Evolutionary conservation across 2,888 invertebrate genomes (phyloP), one percentile per base, ranked within the genome.

Genomic region (Meta bourneti): DNA sequence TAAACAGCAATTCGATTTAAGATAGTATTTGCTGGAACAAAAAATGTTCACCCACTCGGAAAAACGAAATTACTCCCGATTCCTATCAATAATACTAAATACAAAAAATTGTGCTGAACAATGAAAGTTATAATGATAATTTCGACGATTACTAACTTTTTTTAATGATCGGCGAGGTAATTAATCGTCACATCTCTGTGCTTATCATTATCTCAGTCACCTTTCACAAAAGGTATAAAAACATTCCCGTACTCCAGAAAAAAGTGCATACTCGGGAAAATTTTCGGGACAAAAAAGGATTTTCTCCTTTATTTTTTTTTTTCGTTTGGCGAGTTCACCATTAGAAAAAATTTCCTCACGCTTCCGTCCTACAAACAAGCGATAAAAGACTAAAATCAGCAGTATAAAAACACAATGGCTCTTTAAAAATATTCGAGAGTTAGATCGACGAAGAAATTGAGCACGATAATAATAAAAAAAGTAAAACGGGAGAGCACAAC

Each of bases 381-480:
- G 83, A 90, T 90, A 90, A 90, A 90, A 90, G 83, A 79, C 89
- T 90, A 78, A 90, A 90, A 90, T 90, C 89, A 90, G 89, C 89
- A 84, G 72, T 90, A 90, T 90, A 84, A 90, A 90, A 90, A 90
- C 89, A 90, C 89, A 90, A 90, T 90, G 89, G 84, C 89, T 84
- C 89, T 84, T 90, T 90, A 90, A 90, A 90, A 90, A 84, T 89
- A 80, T 88, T 82, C 75, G 81, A 82, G 85, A 70, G 80, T 34
- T 34, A 54, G 81, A 88, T 75, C 77, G 61, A 79, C 72, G 78
- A 90, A 89, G 84, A 75, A 79, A 69, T 85, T 77, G 85, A 61
- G 85, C 48, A 69, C 51, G 84, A 87, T 87, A 72, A 87, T 51
- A 87, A 87, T 80, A 49, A 79, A 87, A 87, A 86, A 86, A 34